Evolutionary conservation across 2,113 vertebrate genomes (phyloP), one percentile per base, ranked within the genome.

Genomic region (Phyllostomus hastatus): DNA sequence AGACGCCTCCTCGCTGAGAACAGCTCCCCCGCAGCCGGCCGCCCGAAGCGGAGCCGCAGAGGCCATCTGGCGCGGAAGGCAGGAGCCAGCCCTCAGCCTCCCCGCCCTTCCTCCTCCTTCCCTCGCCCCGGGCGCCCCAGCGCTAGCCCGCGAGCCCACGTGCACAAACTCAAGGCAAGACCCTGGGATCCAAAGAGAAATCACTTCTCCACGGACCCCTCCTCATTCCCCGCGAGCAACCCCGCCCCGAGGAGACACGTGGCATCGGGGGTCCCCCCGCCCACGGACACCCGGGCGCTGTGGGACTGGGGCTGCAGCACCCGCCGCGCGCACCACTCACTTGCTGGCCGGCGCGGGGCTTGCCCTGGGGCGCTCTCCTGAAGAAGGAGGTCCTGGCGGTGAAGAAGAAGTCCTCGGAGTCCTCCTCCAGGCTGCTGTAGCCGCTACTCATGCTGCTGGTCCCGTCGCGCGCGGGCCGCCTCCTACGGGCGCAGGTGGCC

Each of bases 391-490:
- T 99, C 97, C 99, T 99, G 93, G 99, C 99, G 41, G 99, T 99
- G 98, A 99, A 99, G 97, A 99, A 99, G 97, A 99, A 99, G 98
- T 99, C 99, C 97, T 99, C 99, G 78, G 99, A 33, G 96, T 99
- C 98, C 84, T 99, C 99, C 98, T 99, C 99, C 98, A 99, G 98
- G 98, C 99, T 99, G 96, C 99, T 99, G 98, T 99, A 99, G 81
- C 99, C 99, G 98, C 99, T 99, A 98, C 99, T 99, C 99, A 99
- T 99, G 97, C 99, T 99, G 99, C 99, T 99, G 91, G 98, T 99
- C 98, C 99, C 98, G 99, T 99, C 99, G 99, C 99, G 98, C 98
- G 98, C 88, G 69, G 95, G 97, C 96, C 5, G 88, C 82, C 43
- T 96, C 97, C 94, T 96, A 70, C 17, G 84, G 85, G 94, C 76